Base-by-base conservation (phyloP, 2,113 vertebrate genomes). In the Siniperca knerii region DNA sequence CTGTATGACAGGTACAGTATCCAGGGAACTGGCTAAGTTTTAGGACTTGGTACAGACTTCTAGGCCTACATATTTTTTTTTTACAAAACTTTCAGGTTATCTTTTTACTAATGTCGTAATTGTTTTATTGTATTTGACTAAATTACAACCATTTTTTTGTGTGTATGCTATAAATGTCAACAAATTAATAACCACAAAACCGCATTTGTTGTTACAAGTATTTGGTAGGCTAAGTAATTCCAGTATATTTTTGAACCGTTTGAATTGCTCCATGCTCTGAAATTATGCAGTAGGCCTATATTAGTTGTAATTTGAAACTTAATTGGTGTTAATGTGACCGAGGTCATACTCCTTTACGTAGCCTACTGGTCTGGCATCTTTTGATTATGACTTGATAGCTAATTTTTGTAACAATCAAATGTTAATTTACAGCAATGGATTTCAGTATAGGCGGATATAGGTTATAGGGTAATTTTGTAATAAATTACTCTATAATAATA, bases 1-100 rank as follows among this genome's bases (percentile, higher is more conserved):
- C 81, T 70, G 42, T 58, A 18, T 85, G 88, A 75, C 90, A 88
- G 87, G 37, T 76, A 60, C 33, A 57, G 55, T 81, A 48, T 60
- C 50, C 67, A 15, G 75, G 57, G 68, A 70, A 4, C 37, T 10
- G 29, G 1, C 12, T 21, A 18, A 20, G 0, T 80, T 64, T 15
- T n/a, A 65, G 18, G 15, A 66, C 16, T 74, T 29, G 0, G 4
- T 9, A 66, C 21, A 23, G n/a, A 64, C 33, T 50, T 35, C 40
- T 60, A 55, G 29, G 29, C 29, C 29, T 29, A 29, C 35, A 37
- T 37, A 2, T 37, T 2, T 55, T 52, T 25, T 40, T 55, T 33
- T 3, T 46, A 75, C 18, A 69, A 13, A 64, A 72, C 25, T 29
- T 77, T 6, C 15, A 68, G 37, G 12, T 29, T 40, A 52, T 44